Base-by-base conservation (phyloP, 2,888 invertebrate species). In the Ceriagrion tenellum region DNA sequence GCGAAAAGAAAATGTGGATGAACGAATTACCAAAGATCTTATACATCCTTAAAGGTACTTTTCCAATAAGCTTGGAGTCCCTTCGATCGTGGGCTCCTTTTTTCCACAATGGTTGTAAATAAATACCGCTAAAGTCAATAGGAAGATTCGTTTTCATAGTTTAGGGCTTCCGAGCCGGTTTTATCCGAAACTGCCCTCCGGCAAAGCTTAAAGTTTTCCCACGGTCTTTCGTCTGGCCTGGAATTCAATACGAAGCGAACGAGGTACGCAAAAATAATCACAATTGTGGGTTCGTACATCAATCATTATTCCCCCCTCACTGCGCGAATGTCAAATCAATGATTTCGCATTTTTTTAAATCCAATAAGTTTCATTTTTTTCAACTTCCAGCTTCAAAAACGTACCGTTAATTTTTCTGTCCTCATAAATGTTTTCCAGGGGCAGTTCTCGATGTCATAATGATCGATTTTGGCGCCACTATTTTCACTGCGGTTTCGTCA, bases 401-500 rank as follows among this genome's bases (percentile, higher is more conserved):
- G 30, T 18, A 35, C 81, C 81, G 81, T 35, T 81, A 81, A 81
- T 81, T 81, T 81, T 81, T 81, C 26, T 81, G 13, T 35, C 81
- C 81, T 81, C 81, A 81, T 81, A 35, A 81, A 81, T 81, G 81
- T 35, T 81, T 30, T 16, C 81, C 81, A 35, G 13, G 26, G 81
- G 81, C 26, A 16, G 81, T 81, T 81, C 35, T 20, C 59, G 81
- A 81, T 81, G 81, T 81, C 81, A 81, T 81, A 81, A 81, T 81
- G 81, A 81, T 81, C 81, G 81, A 81, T 81, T 81, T 81, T 16
- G 30, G 35, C 59, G 18, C 30, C 81, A 81, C 81, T 81, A 81
- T 81, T 81, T 81, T 81, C 81, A 35, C 81, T 35, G 81, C 81
- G 35, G 81, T 81, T 81, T 81, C 81, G 81, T 81, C 81, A 81